Percentiles rank a stretch among this genome's conserved stretches.
phyloP scores from a whole-genome alignment of 2,113 vertebrate species.

The Misgurnus mizolepis region DNA sequence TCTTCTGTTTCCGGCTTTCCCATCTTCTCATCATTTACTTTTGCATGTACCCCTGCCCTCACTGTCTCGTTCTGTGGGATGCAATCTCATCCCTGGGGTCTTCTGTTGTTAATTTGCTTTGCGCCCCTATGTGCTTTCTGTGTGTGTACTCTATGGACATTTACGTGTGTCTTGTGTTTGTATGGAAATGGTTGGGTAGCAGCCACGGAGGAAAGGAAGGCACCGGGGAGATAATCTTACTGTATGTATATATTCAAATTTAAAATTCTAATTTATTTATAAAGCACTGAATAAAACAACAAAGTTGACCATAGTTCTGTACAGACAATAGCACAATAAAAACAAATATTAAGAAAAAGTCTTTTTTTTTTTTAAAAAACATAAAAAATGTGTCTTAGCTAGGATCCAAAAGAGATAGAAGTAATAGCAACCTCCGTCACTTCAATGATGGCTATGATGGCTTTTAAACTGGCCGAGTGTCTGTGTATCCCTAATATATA shows the following conservation, averaged over 20 bases:
- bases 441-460: no score
- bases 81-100: conserved; percentile 8
- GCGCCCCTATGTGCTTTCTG: conserved; percentile 8
- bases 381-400: no score
- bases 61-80: not conserved
- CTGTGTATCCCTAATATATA: no score
- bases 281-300: no score
- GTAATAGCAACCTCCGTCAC: no score
- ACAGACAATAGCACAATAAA: no score
- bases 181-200: conserved; percentile 28
- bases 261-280: no score
- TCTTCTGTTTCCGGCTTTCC: not conserved
- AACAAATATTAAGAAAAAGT: no score
- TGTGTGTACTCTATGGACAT: conserved; percentile 22
- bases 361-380: no score
- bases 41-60: conserved; percentile 9
- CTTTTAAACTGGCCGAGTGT: no score
- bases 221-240: conserved; percentile 30
- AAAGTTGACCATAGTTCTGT: no score
- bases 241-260: not conserved
- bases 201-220: conserved; percentile 30
- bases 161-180: conserved; percentile 14
- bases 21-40: not conserved
- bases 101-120: not conserved
- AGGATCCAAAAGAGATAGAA: no score